phyloP scores from a whole-genome alignment of 2,888 invertebrate genomes.

The Xanthorhoe designata region DNA sequence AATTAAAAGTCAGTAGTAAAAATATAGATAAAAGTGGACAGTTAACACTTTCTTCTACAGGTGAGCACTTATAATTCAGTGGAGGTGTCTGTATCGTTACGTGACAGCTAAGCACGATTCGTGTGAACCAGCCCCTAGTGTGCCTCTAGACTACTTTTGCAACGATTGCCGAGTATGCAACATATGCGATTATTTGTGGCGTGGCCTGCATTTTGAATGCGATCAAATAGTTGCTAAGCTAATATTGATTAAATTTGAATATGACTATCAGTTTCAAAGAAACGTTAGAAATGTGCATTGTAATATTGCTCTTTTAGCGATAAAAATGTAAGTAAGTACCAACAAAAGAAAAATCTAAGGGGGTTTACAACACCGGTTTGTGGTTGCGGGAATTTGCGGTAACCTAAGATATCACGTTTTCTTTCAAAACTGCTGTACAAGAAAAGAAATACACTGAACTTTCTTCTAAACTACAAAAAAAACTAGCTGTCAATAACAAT shows the following conservation, averaged over 20 bases:
- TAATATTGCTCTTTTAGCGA: background rate
- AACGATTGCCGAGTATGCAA: slow-evolving; percentile 32
- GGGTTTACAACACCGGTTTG: slow-evolving; percentile 13
- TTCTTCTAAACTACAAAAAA: too few relatives aligned
- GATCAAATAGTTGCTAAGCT: slow-evolving; percentile 16
- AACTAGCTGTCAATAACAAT: too few relatives aligned
- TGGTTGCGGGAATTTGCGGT: slow-evolving; percentile 4
- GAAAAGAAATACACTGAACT: background rate
- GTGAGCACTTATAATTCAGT: slow-evolving; percentile 7
- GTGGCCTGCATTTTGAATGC: slow-evolving; percentile 19
- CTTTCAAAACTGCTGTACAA: background rate
- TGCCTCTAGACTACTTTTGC: slow-evolving; percentile 33
- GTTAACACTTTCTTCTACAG: background rate
- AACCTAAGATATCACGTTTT: slow-evolving; percentile 27
- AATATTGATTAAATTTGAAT: slow-evolving; percentile 2
- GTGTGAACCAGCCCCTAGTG: slow-evolving; percentile 30
- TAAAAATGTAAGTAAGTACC: background rate
- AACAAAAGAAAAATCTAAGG: background rate
- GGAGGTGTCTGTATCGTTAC: slow-evolving; percentile 31
- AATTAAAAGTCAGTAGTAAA: background rate
- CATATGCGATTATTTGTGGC: slow-evolving; percentile 22
- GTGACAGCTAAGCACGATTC: slow-evolving; percentile 27
- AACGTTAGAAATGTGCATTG: background rate
- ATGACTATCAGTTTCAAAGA: slow-evolving; percentile 11
- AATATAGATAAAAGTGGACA: background rate